phyloP scores from a whole-genome alignment of 1,140 invertebrate species.

The Polypedilum pembai region DNA sequence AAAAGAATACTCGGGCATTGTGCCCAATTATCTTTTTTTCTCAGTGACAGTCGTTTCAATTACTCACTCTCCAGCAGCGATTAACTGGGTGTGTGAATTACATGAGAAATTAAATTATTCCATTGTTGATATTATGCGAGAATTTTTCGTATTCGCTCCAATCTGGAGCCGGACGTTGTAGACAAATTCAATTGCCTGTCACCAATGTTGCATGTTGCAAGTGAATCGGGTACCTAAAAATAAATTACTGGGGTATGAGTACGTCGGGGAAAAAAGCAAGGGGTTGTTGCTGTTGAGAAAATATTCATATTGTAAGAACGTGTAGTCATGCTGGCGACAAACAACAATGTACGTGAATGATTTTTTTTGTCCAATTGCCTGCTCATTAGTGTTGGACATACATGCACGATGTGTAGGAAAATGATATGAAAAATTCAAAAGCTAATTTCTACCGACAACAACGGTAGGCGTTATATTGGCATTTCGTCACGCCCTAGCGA shows the following conservation, averaged over 20 bases:
- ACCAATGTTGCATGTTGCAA: conserved; percentile 11
- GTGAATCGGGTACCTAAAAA: background rate
- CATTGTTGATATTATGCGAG: background rate
- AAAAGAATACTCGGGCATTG: background rate
- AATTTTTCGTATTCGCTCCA: background rate
- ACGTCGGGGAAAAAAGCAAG: background rate
- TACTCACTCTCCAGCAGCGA: background rate
- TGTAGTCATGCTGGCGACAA: background rate
- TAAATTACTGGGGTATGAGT: background rate
- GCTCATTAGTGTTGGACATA: background rate
- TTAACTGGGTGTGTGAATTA: too few relatives aligned
- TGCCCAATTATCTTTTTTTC: background rate
- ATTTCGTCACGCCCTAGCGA: too few relatives aligned
- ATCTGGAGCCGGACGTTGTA: background rate
- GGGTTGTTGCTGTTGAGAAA: conserved; percentile 2
- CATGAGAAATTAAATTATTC: background rate
- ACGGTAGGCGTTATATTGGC: too few relatives aligned
- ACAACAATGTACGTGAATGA: background rate
- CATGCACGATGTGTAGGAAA: too few relatives aligned
- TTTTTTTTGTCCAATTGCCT: background rate
- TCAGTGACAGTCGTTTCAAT: background rate
- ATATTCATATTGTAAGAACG: background rate
- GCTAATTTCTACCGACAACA: too few relatives aligned
- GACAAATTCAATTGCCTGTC: background rate
- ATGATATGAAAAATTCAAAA: too few relatives aligned